Conservation (phyloP, 2,113 vertebrate genomes). For the Nansenia antarctica region DNA sequence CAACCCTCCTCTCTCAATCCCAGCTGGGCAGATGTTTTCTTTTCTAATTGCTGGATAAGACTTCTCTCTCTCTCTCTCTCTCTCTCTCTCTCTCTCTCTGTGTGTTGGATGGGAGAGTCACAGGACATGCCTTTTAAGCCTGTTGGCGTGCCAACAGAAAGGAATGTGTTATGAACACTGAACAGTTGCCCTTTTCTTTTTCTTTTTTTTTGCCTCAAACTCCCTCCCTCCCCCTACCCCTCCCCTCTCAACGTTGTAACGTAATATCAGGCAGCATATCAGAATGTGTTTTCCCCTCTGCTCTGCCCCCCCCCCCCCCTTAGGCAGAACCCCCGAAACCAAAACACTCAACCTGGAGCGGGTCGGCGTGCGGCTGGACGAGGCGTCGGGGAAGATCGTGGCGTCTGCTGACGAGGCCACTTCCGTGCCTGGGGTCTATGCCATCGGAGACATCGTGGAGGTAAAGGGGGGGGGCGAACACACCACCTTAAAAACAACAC, state of each 20-base stretch:
- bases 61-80: neutral
- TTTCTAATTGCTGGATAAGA: conserved; percentile 18
- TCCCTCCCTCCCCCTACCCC: neutral
- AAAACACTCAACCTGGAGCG: conserved; percentile 78
- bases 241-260: conserved; percentile 11
- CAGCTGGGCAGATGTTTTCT: conserved; percentile 51
- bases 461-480: conserved; percentile 59
- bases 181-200: neutral
- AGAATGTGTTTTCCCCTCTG: conserved; percentile 24
- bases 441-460: conserved; percentile 90
- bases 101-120: neutral
- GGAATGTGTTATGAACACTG: conserved; percentile 15
- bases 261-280: conserved; percentile 10
- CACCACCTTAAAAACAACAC: neutral
- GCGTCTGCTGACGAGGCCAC: conserved; percentile 83
- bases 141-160: conserved; percentile 5
- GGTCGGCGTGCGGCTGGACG: conserved; percentile 77
- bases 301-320: too few species aligned
- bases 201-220: neutral
- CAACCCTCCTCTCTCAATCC: neutral
- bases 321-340: conserved; percentile 87
- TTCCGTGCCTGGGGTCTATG: conserved; percentile 86
- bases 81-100: neutral
- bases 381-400: conserved; percentile 83
- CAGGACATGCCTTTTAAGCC: neutral